These are phyloP conservation scores for Sinohyriopsis cumingii DNA, from an alignment of 2,888 invertebrate species.

Conservation along the genomic window DNA sequence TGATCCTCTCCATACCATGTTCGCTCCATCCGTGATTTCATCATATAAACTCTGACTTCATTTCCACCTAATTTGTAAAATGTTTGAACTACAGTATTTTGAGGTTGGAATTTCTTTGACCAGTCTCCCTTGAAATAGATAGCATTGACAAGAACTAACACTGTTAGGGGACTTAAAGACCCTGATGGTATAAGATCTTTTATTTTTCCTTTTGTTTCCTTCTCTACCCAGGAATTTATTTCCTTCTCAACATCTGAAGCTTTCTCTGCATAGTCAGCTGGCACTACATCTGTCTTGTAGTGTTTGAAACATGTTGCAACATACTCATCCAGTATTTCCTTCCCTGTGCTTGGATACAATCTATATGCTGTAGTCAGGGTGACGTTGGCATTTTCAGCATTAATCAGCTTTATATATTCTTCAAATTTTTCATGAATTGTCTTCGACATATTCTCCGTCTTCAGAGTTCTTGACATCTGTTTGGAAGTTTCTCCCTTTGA, in stretches of 20 bases:
- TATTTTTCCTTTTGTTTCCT: constrained; percentile 87
- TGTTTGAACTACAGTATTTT: constrained; percentile 72
- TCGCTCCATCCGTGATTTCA: constrained; percentile 77
- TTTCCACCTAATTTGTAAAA: constrained; percentile 74
- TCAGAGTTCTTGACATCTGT: constrained; percentile 57
- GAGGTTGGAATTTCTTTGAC: constrained; percentile 76
- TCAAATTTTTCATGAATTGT: constrained; percentile 29
- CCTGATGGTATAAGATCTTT: constrained; percentile 80
- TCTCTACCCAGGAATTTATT: constrained; percentile 89
- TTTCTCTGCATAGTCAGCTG: constrained; percentile 57
- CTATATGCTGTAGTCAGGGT: constrained; percentile 60
- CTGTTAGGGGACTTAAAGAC: constrained; percentile 57
- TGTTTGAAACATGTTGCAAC: constrained; percentile 36
- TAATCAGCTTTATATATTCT: constrained; percentile 35
- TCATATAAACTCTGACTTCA: constrained; percentile 79
- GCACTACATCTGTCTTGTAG: constrained; percentile 55
- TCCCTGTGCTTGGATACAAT: constrained; percentile 46
- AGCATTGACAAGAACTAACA: constrained; percentile 73
- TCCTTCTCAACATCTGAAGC: constrained; percentile 66
- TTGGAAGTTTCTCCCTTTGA: constrained; percentile 67
- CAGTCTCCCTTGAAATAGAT: constrained; percentile 74
- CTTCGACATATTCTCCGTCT: constrained; percentile 20
- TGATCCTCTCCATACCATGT: constrained; percentile 74
- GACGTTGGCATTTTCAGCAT: constrained; percentile 31
- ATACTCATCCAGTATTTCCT: constrained; percentile 47